Evolutionary conservation across 2,113 vertebrate species (phyloP).

Genomic region (Eurypyga helias): DNA sequence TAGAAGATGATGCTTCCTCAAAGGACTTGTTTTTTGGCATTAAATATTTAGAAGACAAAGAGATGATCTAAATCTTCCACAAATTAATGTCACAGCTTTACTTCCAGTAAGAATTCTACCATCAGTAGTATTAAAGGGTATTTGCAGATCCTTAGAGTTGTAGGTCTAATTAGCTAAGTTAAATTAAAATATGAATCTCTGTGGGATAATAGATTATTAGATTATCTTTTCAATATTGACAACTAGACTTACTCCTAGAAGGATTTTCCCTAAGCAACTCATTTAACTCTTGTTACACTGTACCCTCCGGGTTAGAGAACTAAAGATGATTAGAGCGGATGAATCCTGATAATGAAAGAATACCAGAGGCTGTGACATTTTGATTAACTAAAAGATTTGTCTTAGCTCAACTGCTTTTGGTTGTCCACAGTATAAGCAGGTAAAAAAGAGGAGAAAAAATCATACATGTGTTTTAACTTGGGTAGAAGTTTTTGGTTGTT

Average conservation of each 20-base stretch:
- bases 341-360: constrained; percentile 74
- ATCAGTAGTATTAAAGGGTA: constrained; percentile 61
- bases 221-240: constrained; percentile 80
- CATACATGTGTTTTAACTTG: not conserved
- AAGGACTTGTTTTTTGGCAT: constrained; percentile 44
- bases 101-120: constrained; percentile 43
- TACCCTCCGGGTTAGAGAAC: constrained; percentile 56
- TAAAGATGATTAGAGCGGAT: constrained; percentile 68
- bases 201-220: constrained; percentile 72
- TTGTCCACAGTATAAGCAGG: constrained; percentile 45
- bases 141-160: constrained; percentile 69
- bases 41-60: constrained; percentile 64
- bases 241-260: constrained; percentile 63
- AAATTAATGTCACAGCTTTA: constrained; percentile 43
- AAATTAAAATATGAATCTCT: constrained; percentile 76
- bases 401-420: constrained; percentile 56
- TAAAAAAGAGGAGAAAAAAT: not conserved
- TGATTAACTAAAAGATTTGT: constrained; percentile 73
- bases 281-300: constrained; percentile 65
- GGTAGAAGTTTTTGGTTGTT: not conserved
- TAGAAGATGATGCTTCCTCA: constrained; percentile 15
- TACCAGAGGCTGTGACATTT: constrained; percentile 68
- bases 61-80: not conserved
- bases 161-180: constrained; percentile 73
- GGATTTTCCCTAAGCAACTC: constrained; percentile 55